Percentiles rank a stretch among this genome's conserved stretches.
phyloP scores from a whole-genome alignment of 2,888 invertebrate species.

The Tribolium freemani region DNA sequence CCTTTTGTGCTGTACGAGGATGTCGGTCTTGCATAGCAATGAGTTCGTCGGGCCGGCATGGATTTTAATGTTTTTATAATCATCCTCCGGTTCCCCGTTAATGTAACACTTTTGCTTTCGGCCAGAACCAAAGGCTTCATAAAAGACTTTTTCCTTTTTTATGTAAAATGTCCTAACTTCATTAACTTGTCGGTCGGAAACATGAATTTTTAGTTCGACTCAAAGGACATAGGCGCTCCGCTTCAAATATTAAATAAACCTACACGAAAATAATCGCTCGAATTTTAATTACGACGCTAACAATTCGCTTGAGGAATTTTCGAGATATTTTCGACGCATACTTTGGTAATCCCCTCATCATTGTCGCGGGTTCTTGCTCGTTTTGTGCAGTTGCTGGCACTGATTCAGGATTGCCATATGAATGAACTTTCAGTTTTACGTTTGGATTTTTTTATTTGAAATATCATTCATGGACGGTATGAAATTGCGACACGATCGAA shows the following conservation, averaged over 20 bases:
- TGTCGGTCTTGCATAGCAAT: conserved; percentile 67
- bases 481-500: conserved; percentile 19
- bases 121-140: conserved; percentile 62
- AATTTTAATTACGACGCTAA: conserved; percentile 26
- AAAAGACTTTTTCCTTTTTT: conserved; percentile 67
- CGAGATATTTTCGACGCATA: conserved; percentile 54
- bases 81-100: conserved; percentile 58
- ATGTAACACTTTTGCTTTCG: conserved; percentile 64
- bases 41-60: conserved; percentile 60
- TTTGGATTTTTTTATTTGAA: conserved; percentile 16
- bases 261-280: conserved; percentile 11
- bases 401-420: conserved; percentile 58
- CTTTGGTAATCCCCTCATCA: conserved; percentile 56
- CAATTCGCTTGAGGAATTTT: conserved; percentile 19
- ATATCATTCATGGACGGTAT: conserved; percentile 20
- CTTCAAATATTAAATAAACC: conserved; percentile 43
- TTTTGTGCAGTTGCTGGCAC: conserved; percentile 55
- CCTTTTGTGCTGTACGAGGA: conserved; percentile 64
- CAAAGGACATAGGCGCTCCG: conserved; percentile 36
- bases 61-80: conserved; percentile 70
- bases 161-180: conserved; percentile 64
- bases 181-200: conserved; percentile 58
- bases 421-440: conserved; percentile 57
- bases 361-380: conserved; percentile 46
- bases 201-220: conserved; percentile 52